Conservation (phyloP, 2,797 vertebrate genomes). For the Myiotriccus ornatus region DNA sequence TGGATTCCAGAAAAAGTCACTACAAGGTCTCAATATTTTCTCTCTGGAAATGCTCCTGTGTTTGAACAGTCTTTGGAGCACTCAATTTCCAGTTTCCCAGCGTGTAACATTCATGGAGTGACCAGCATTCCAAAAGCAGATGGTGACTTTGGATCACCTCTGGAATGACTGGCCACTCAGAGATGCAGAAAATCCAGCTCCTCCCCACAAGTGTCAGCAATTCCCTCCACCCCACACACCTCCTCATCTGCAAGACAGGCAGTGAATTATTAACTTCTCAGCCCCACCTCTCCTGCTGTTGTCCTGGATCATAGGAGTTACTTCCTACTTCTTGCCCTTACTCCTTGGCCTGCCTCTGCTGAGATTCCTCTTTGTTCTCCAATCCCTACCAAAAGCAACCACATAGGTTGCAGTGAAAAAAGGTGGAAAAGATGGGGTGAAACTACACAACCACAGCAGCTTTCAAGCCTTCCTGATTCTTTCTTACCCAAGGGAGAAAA, state of each 20-base stretch:
- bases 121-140: not conserved
- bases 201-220: not conserved
- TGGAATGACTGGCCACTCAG: not conserved
- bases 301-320: not conserved
- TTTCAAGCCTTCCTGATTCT: not conserved
- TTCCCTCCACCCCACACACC: not conserved
- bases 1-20: not conserved
- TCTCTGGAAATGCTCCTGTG: not conserved
- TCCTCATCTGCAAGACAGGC: not conserved
- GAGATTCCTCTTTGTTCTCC: not conserved
- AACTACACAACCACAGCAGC: not conserved
- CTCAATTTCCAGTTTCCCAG: not conserved
- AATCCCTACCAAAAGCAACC: not conserved
- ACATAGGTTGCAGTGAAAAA: rapidly evolving
- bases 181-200: not conserved
- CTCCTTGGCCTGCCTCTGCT: not conserved
- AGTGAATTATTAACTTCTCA: not conserved
- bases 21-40: not conserved
- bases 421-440: not conserved
- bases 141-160: not conserved
- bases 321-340: not conserved
- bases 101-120: not conserved
- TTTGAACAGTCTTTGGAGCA: not conserved
- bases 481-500: not conserved
- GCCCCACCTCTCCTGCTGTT: not conserved